Evolutionary conservation across 2,888 invertebrate genomes (phyloP).

Genomic region (Rhorus exstirpatorius): DNA sequence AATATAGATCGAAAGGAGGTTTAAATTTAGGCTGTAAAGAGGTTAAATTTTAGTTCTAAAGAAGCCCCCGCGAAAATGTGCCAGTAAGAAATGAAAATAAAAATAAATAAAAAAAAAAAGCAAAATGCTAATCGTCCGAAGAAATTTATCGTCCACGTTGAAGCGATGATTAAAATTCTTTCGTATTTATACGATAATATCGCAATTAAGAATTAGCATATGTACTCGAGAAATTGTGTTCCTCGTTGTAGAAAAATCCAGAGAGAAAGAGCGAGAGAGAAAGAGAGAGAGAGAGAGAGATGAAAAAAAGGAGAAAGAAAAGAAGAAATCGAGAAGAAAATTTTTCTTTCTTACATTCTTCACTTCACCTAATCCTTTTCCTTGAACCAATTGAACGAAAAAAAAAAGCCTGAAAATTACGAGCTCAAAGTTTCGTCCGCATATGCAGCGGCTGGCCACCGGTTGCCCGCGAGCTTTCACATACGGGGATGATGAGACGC

Average conservation of each 20-base stretch:
- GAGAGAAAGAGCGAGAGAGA: not conserved
- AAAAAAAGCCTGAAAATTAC: constrained; percentile 28
- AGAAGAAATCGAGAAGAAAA: not conserved
- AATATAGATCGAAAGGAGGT: no score
- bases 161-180: not conserved
- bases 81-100: no score
- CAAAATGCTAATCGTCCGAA: not conserved
- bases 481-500: constrained; percentile 65
- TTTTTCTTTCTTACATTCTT: not conserved
- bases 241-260: constrained; percentile 10
- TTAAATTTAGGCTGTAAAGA: no score
- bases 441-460: constrained; percentile 43
- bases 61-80: no score
- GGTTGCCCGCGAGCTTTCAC: no score
- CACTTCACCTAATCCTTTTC: not conserved
- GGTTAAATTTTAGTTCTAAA: no score
- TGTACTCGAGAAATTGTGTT: constrained; percentile 8
- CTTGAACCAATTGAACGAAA: not conserved
- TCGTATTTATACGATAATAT: constrained; percentile 17
- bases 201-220: constrained; percentile 20
- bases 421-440: constrained; percentile 33
- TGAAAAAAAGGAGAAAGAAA: not conserved
- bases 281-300: not conserved
- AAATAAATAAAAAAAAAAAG: not conserved
- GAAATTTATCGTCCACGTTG: not conserved